phyloP scores from a whole-genome alignment of 2,888 invertebrate species.

The Pristionchus entomophagus region DNA sequence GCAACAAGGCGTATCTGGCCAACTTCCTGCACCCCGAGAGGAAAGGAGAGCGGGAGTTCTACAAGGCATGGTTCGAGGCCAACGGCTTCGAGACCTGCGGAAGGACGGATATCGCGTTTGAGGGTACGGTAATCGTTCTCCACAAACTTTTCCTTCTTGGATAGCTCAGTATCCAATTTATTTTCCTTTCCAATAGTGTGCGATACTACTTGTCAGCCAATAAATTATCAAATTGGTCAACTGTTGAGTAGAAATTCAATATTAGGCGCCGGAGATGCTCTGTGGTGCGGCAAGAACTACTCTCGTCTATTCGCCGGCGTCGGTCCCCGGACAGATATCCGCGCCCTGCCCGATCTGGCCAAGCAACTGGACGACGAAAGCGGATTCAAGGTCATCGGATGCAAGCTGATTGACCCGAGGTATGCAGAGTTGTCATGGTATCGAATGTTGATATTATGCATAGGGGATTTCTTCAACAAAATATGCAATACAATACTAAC shows the following conservation, averaged over 20 bases:
- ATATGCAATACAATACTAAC: too few relatives aligned
- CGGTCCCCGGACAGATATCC: conserved; percentile 72
- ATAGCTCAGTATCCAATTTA: neutral
- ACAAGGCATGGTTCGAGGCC: conserved; percentile 62
- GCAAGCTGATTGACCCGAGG: conserved; percentile 73
- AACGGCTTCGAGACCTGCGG: conserved; percentile 71
- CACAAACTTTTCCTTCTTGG: too few relatives aligned
- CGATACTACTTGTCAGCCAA: neutral
- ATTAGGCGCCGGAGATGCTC: conserved; percentile 73
- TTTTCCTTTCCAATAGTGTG: neutral
- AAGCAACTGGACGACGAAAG: conserved; percentile 63
- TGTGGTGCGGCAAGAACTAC: conserved; percentile 69
- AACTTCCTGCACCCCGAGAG: conserved; percentile 73
- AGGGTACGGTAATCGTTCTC: conserved; percentile 70
- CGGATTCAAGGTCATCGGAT: conserved; percentile 68
- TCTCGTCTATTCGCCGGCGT: conserved; percentile 71
- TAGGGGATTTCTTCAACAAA: too few relatives aligned
- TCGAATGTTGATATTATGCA: too few relatives aligned
- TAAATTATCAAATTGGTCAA: neutral
- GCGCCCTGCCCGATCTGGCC: conserved; percentile 66
- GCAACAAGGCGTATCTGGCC: conserved; percentile 71
- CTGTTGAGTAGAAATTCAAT: neutral
- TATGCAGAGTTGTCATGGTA: too few relatives aligned
- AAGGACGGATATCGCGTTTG: conserved; percentile 69
- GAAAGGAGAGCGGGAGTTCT: conserved; percentile 65